These are phyloP conservation scores for Pinctada fucata DNA, from an alignment of 2,888 invertebrate species.

Conservation along the genomic window DNA sequence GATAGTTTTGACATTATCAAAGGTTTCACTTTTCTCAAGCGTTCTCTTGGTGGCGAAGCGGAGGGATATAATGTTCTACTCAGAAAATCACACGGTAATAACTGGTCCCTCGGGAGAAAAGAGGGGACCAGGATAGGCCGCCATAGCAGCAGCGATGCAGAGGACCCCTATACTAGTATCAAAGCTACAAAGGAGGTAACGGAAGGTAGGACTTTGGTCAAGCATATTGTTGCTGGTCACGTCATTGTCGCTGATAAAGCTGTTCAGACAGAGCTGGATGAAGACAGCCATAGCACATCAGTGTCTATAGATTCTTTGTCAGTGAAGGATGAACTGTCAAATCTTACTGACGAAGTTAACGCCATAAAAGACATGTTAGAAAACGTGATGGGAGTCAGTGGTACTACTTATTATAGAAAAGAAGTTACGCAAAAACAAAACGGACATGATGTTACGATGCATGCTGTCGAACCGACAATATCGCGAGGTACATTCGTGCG, in stretches of 20 bases:
- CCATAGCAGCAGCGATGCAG: not conserved
- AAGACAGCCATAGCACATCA: not conserved
- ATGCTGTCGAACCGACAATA: not conserved
- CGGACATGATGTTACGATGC: not conserved
- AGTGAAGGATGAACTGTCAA: constrained; percentile 10
- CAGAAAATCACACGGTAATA: not conserved
- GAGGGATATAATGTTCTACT: not conserved
- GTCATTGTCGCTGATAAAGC: not conserved
- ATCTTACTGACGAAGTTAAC: constrained; percentile 18
- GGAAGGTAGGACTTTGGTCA: not conserved
- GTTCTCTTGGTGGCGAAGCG: not conserved
- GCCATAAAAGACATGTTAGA: constrained; percentile 15
- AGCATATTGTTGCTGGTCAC: not conserved
- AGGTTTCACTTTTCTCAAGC: not conserved
- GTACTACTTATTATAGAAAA: not conserved
- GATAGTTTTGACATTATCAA: constrained; percentile 17
- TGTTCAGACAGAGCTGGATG: not conserved
- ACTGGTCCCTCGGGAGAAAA: not conserved
- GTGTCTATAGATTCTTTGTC: not conserved
- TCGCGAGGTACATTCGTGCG: not conserved
- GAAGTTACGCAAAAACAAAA: not conserved
- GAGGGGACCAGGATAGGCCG: not conserved
- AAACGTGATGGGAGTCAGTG: not conserved
- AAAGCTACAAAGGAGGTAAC: not conserved
- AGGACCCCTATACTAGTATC: not conserved